Conservation (phyloP, 2,797 vertebrate genomes). For the Denticeps clupeoides region DNA sequence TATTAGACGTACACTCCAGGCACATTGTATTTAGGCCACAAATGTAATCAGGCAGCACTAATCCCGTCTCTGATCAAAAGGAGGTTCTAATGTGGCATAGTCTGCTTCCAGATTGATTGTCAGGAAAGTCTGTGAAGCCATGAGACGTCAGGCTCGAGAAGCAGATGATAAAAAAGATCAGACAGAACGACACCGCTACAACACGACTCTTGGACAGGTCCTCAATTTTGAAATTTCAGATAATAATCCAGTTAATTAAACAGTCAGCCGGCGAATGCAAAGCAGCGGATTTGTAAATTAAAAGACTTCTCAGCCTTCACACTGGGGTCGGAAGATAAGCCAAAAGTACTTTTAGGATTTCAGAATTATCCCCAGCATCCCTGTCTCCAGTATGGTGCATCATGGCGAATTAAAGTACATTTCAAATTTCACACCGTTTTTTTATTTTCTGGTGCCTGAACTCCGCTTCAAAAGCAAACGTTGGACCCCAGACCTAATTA, state of each 20-base stretch:
- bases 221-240: constrained; percentile 27
- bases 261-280: constrained; percentile 29
- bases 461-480: too few species aligned
- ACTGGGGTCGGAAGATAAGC: constrained; percentile 25
- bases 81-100: too few species aligned
- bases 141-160: constrained; percentile 5
- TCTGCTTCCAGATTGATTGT: constrained; percentile 4
- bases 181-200: constrained; percentile 23
- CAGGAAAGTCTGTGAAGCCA: constrained; percentile 6
- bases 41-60: too few species aligned
- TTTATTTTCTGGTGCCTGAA: too few species aligned
- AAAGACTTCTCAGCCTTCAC: constrained; percentile 15
- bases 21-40: too few species aligned
- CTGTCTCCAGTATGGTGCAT: too few species aligned
- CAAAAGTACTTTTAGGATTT: constrained; percentile 26
- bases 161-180: constrained; percentile 6
- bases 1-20: neutral
- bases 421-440: too few species aligned
- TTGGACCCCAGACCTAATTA: constrained; percentile 36
- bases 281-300: constrained; percentile 32
- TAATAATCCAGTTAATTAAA: constrained; percentile 46
- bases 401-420: neutral
- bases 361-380: too few species aligned
- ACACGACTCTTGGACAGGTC: constrained; percentile 19
- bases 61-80: neutral